These are phyloP conservation scores for Macropus fuliginosus DNA, from an alignment of 2,797 vertebrate genomes.

Conservation along the genomic window DNA sequence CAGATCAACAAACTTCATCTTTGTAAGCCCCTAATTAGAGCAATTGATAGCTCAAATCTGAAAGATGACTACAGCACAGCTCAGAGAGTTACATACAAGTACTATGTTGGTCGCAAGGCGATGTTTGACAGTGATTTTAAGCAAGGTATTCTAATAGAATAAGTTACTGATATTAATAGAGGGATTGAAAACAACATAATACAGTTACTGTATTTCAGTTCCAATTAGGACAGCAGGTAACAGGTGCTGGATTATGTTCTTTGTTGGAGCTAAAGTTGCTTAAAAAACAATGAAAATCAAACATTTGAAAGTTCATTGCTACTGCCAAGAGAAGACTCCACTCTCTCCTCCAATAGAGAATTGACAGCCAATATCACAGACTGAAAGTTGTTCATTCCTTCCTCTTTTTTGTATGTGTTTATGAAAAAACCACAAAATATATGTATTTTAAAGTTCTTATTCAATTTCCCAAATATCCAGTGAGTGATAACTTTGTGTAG, in stretches of 20 bases:
- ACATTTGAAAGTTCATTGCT: not conserved
- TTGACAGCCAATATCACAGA: not conserved
- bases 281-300: not conserved
- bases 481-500: not conserved
- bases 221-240: not conserved
- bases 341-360: not conserved
- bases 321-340: not conserved
- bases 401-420: not conserved
- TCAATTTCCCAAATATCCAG: not conserved
- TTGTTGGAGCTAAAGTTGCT: not conserved
- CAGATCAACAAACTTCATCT: conserved; percentile 98
- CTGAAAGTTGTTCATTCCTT: not conserved
- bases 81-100: conserved; percentile 95
- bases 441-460: not conserved
- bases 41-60: conserved; percentile 97
- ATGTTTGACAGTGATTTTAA: conserved; percentile 99
- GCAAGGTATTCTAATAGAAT: conserved; percentile 86
- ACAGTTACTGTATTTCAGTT: not conserved
- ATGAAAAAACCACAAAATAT: not conserved
- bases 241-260: not conserved
- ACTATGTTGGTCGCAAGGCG: conserved; percentile 96
- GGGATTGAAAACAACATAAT: not conserved
- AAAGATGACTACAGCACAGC: conserved; percentile 96
- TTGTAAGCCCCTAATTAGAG: conserved; percentile 96
- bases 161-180: not conserved